Evolutionary conservation across 2,888 invertebrate genomes (phyloP).

Genomic region (Parnassius glacialis): DNA sequence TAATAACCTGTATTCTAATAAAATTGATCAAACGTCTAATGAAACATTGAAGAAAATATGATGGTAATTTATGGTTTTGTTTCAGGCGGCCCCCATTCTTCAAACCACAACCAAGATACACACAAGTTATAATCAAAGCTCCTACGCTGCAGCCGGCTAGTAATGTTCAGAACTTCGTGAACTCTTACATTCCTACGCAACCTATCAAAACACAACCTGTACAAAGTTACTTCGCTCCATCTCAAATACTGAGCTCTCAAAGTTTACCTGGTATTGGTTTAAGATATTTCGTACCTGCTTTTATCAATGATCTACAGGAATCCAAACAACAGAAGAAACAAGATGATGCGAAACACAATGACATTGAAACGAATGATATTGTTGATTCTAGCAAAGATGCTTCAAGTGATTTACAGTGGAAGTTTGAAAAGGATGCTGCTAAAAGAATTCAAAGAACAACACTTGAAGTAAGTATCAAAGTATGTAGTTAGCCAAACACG

Average conservation of each 20-base stretch:
- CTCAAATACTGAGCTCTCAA: conserved; percentile 63
- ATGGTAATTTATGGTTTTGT: neutral
- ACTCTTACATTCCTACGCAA: conserved; percentile 58
- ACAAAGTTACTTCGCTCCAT: conserved; percentile 51
- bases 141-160: conserved; percentile 47
- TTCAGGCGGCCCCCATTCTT: conserved; percentile 68
- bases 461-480: conserved; percentile 51
- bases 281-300: conserved; percentile 64
- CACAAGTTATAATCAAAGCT: conserved; percentile 55
- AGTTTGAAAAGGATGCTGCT: conserved; percentile 63
- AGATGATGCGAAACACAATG: conserved; percentile 63
- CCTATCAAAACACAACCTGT: conserved; percentile 44
- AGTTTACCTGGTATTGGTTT: conserved; percentile 65
- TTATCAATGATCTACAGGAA: conserved; percentile 42
- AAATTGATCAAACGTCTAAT: too few relatives aligned
- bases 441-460: conserved; percentile 53
- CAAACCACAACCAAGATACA: conserved; percentile 66
- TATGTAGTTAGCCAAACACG: neutral
- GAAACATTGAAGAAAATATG: neutral
- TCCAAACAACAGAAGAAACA: conserved; percentile 45
- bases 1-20: too few relatives aligned
- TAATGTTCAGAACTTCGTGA: conserved; percentile 69
- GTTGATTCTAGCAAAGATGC: conserved; percentile 45
- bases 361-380: conserved; percentile 57
- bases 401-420: conserved; percentile 62